Evolutionary conservation across 2,797 vertebrate genomes (phyloP).

Genomic region (Octomys mimax): DNA sequence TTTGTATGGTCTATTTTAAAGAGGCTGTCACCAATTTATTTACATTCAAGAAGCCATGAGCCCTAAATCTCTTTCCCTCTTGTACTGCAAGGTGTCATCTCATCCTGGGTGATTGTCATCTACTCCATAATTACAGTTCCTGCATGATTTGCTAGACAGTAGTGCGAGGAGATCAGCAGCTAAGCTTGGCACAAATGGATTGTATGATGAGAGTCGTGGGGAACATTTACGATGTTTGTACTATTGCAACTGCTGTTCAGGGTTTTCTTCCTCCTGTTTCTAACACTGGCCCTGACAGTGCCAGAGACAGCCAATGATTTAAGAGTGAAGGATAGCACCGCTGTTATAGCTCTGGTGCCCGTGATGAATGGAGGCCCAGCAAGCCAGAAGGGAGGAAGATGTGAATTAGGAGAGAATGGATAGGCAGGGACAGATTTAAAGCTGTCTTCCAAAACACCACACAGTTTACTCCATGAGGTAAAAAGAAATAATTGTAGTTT

Average conservation of each 20-base stretch:
- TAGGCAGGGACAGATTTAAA: slow-evolving; percentile 79
- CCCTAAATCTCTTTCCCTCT: background rate
- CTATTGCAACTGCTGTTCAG: slow-evolving; percentile 67
- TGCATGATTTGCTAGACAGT: slow-evolving; percentile 61
- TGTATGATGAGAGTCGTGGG: slow-evolving; percentile 75
- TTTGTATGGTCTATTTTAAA: background rate
- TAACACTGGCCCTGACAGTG: slow-evolving; percentile 59
- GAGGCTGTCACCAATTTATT: background rate
- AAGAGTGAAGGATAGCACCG: slow-evolving; percentile 61
- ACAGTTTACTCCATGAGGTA: slow-evolving; percentile 9
- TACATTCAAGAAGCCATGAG: background rate
- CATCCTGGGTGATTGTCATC: background rate
- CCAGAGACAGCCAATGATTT: slow-evolving; percentile 76
- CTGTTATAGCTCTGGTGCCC: slow-evolving; percentile 15
- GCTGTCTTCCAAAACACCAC: background rate
- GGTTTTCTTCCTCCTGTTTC: slow-evolving; percentile 72
- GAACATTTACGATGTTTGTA: slow-evolving; percentile 71
- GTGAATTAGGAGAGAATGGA: slow-evolving; percentile 67
- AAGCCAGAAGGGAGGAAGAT: slow-evolving; percentile 60
- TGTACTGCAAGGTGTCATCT: background rate
- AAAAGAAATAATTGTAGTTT: slow-evolving; percentile 73
- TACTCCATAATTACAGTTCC: slow-evolving; percentile 7
- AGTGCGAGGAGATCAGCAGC: background rate
- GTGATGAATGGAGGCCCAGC: slow-evolving; percentile 71
- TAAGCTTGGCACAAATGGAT: slow-evolving; percentile 47